These are phyloP conservation scores for Malacosoma neustria DNA, from an alignment of 2,888 invertebrate genomes.

Conservation along the genomic window DNA sequence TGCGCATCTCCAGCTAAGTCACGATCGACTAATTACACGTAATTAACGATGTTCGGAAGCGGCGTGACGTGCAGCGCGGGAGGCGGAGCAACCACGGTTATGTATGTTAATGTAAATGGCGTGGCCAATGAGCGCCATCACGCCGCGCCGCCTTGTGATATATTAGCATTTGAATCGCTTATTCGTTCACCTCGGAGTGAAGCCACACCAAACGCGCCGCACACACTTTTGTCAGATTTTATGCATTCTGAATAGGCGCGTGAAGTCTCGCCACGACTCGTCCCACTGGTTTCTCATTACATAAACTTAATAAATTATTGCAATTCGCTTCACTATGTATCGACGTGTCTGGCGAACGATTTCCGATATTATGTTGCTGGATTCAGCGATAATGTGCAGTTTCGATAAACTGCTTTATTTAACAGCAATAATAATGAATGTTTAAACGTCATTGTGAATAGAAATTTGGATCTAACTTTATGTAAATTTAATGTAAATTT, in stretches of 20 bases:
- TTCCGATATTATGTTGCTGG: constrained; percentile 22
- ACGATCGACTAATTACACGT: constrained; percentile 60
- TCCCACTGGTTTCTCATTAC: constrained; percentile 46
- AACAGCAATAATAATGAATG: constrained; percentile 36
- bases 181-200: constrained; percentile 44
- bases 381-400: constrained; percentile 27
- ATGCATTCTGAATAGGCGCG: constrained; percentile 43
- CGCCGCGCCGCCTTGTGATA: constrained; percentile 64
- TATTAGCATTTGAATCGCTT: constrained; percentile 72
- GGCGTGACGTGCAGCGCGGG: constrained; percentile 47
- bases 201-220: constrained; percentile 26
- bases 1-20: constrained; percentile 38
- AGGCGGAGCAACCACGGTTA: constrained; percentile 56
- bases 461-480: constrained; percentile 22
- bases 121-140: constrained; percentile 63
- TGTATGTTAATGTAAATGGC: constrained; percentile 67
- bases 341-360: constrained; percentile 17
- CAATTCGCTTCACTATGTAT: constrained; percentile 33
- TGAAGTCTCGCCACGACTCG: constrained; percentile 20
- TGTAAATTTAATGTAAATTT: background rate
- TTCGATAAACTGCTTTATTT: constrained; percentile 45
- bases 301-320: constrained; percentile 40
- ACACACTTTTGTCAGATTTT: constrained; percentile 45
- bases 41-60: constrained; percentile 63
- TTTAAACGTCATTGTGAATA: constrained; percentile 32